Base-by-base conservation (phyloP, 2,113 vertebrate genomes). In the Apodemus speciosus region DNA sequence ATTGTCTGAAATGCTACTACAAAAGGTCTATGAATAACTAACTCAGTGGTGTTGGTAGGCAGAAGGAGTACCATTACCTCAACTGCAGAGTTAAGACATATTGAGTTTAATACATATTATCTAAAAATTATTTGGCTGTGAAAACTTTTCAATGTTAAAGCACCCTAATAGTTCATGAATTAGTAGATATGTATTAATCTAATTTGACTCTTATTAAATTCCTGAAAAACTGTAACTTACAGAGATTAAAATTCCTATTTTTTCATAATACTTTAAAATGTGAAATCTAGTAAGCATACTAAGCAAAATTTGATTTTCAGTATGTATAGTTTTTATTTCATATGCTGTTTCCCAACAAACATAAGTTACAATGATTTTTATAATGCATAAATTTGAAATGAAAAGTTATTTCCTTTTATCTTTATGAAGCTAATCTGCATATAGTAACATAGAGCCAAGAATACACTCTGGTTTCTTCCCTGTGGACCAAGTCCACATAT, bases 171-270 rank as follows among this genome's bases (percentile, higher is more conserved):
- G 58, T 85, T 64, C n/a, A 84, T 60, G 7, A 9, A 46, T 40
- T 15, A 76, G 16, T 77, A 62, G 38, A 88, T 87, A 51, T 64
- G 2, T 68, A 35, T 85, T 80, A 58, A 62, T 75, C 8, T 85
- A 58, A 51, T 64, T 88, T 75, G 4, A 92, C 92, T 91, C 20
- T 77, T 68, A 62, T 43, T 4, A 86, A 68, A 71, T 75, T 89
- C 0, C 15, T 89, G 9, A 88, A 88, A 80, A 73, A 73, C 2
- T 76, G 1, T 3, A 90, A 30, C 6, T 23, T n/a, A 38, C 85
- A 58, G 60, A 14, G n/a, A 77, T 3, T 77, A 13, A 10, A 40
- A 88, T 83, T 72, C 73, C 60, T 13, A 77, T 6, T 32, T 58
- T 30, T 30, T 90, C 30, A 53, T 43, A 86, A 72, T 87, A 79